Conservation (phyloP, 2,797 vertebrate species). For the Dryobates pubescens region DNA sequence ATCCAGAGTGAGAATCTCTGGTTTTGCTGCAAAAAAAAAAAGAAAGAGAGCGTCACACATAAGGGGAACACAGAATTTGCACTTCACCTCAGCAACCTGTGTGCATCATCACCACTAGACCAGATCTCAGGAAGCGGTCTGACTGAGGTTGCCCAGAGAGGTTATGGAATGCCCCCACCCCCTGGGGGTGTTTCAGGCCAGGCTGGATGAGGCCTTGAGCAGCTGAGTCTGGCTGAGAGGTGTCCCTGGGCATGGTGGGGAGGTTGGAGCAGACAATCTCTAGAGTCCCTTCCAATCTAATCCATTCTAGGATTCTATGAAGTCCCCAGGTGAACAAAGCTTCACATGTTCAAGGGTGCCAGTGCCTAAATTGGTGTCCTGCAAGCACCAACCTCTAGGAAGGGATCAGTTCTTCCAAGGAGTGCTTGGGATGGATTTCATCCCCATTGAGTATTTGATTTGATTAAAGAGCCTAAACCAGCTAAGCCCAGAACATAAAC, state of each 20-base stretch:
- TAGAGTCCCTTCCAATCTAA: no score
- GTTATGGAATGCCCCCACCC: no score
- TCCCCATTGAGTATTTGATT: neutral
- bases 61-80: neutral
- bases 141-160: no score
- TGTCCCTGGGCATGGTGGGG: no score
- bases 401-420: neutral
- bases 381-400: neutral
- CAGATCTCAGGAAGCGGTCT: no score
- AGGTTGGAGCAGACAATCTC: no score
- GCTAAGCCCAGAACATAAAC: neutral
- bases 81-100: neutral
- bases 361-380: neutral
- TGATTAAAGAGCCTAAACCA: neutral
- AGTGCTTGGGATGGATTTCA: neutral
- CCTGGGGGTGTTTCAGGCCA: no score
- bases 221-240: no score
- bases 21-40: constrained; percentile 85
- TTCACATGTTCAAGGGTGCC: neutral
- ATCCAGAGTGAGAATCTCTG: constrained; percentile 88
- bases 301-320: no score
- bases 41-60: neutral
- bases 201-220: no score
- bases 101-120: fast-evolving
- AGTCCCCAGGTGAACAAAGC: neutral